phyloP scores from a whole-genome alignment of 2,888 invertebrate species.

The Gastrophysa polygoni region DNA sequence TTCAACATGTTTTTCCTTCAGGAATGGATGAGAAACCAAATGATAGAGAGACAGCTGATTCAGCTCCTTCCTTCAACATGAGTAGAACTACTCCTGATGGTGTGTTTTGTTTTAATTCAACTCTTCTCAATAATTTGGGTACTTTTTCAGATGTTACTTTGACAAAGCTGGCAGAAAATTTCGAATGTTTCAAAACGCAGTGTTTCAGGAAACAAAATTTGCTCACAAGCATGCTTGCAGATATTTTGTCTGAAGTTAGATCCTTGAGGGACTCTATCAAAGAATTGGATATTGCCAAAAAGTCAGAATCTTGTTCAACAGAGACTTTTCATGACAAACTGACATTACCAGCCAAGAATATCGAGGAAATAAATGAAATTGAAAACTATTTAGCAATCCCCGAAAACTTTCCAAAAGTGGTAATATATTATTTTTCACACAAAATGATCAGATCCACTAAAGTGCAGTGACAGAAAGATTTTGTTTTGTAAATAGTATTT shows the following conservation, averaged over 20 bases:
- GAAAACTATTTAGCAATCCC: conserved; percentile 1
- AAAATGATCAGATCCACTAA: too few species aligned
- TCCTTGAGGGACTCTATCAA: not conserved
- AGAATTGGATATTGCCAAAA: not conserved
- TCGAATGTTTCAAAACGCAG: not conserved
- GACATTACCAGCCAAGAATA: not conserved
- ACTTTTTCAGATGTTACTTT: too few species aligned
- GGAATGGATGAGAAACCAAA: not conserved
- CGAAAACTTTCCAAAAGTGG: not conserved
- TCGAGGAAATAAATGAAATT: not conserved
- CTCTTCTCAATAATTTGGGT: too few species aligned
- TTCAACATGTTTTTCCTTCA: not conserved
- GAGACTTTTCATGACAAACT: not conserved
- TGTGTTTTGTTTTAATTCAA: too few species aligned
- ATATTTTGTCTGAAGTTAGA: conserved; percentile 1
- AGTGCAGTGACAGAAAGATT: too few species aligned
- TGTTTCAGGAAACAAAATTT: conserved; percentile 2
- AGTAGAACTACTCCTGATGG: not conserved
- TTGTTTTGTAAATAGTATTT: too few species aligned
- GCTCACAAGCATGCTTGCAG: not conserved
- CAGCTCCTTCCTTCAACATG: not conserved
- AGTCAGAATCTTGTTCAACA: not conserved
- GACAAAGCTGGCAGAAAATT: not conserved
- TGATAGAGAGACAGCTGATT: not conserved
- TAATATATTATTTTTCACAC: too few species aligned